Evolutionary conservation across 2,888 invertebrate species (phyloP).

Genomic region (Nymphalis polychloros): DNA sequence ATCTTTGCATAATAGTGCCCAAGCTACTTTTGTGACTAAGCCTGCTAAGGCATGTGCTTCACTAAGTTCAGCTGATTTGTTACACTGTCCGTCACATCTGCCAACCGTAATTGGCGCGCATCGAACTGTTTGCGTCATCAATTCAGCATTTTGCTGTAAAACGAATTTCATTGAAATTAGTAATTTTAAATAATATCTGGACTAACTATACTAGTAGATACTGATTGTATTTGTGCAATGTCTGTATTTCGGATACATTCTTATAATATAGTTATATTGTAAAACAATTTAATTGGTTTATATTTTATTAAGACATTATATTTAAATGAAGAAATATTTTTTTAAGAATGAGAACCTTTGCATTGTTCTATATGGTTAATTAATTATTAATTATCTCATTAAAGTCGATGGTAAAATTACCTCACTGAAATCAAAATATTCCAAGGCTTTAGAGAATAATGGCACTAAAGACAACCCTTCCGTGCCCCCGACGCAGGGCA

Average conservation of each 20-base stretch:
- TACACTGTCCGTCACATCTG: slow-evolving; percentile 53
- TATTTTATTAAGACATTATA: no score
- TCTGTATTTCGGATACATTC: not conserved
- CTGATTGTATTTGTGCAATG: not conserved
- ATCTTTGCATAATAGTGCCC: slow-evolving; percentile 65
- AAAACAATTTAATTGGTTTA: no score
- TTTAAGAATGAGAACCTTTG: no score
- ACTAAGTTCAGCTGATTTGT: slow-evolving; percentile 62
- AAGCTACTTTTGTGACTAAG: slow-evolving; percentile 66
- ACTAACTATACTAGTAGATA: not conserved
- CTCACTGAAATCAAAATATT: slow-evolving; percentile 68
- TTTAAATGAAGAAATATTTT: no score
- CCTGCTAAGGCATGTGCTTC: slow-evolving; percentile 72
- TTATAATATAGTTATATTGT: no score
- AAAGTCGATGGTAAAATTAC: slow-evolving; percentile 45
- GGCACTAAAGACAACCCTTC: slow-evolving; percentile 70
- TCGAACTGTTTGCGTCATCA: slow-evolving; percentile 68
- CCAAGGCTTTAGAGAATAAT: slow-evolving; percentile 70
- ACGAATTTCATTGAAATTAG: slow-evolving; percentile 15
- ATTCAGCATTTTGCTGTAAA: slow-evolving; percentile 62
- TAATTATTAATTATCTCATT: no score
- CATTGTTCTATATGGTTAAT: no score
- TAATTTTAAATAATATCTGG: slow-evolving; percentile 7
- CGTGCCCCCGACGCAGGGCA: slow-evolving; percentile 73
- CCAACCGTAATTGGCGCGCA: slow-evolving; percentile 53